Base-by-base conservation (phyloP, 2,113 vertebrate genomes). In the Eonycteris spelaea region DNA sequence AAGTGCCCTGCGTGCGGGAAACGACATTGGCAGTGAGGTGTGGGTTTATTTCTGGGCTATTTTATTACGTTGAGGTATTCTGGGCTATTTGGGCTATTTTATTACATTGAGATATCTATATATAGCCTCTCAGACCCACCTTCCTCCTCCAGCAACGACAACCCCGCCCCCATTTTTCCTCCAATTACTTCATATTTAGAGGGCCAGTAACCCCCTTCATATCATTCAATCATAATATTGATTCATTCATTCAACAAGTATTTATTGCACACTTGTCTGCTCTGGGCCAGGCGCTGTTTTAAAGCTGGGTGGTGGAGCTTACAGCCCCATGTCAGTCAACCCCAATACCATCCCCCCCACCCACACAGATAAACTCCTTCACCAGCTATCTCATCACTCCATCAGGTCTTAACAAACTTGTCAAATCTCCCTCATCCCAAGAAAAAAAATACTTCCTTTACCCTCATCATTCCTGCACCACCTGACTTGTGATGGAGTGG, bases 1-100 rank as follows among this genome's bases (percentile, higher is more conserved):
- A 99, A 45, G 98, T 98, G 38, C 98, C 98, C 98, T 99, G 93
- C 70, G 82, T 68, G 40, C 40, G 30, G 51, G 40, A 24, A 30
- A 26, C 2, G 4, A 53, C 19, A 65, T 7, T 16, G 51, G 51
- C 51, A 51, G 51, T 51, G 51, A 51, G 51, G 3, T 51, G 15
- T 51, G 51, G 51, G 51, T 51, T 51, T 51, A 16, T 51, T 51
- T 51, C 51, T 51, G 15, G 51, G 51, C 51, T 51, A 51, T 51
- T 51, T 51, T 51, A 51, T 51, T 51, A 51, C 51, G 15, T 16
- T 51, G 51, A 51, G 15, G 16, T 51, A 16, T 51, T 51, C 48
- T 51, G 48, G 48, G 48, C 48, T 51, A 51, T 51, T 51, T 51
- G 15, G 51, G 14, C 51, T 51, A 51, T 51, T 51, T 51, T 51